These are phyloP conservation scores for Bubalus kerabau DNA, from an alignment of 2,113 vertebrate genomes.

Conservation along the genomic window DNA sequence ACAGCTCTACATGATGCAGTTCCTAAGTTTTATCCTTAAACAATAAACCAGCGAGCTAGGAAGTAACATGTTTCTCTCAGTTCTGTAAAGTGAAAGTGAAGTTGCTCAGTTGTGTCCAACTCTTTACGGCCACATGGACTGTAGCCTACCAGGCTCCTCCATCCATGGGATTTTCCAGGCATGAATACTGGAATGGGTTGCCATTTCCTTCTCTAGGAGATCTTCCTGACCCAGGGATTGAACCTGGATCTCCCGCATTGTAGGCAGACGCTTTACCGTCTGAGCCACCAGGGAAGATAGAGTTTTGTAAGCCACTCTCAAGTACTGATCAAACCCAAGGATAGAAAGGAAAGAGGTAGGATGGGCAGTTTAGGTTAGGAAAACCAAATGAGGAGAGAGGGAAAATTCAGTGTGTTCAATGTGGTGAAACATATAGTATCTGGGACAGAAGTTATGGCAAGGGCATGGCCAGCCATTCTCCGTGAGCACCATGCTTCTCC, in stretches of 20 bases:
- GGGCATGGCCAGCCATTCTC: neutral
- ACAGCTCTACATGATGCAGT: neutral
- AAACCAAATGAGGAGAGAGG: neutral
- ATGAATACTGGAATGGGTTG: too few species aligned
- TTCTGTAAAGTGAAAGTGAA: neutral
- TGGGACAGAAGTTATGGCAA: neutral
- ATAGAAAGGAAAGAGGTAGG: neutral
- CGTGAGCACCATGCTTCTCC: neutral
- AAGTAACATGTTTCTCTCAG: neutral
- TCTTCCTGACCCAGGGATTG: too few species aligned
- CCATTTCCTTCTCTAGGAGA: too few species aligned
- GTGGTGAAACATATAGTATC: fast-evolving
- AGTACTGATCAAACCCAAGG: neutral
- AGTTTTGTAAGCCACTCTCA: neutral
- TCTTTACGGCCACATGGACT: too few species aligned
- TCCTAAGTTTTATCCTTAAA: neutral
- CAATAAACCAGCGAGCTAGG: neutral
- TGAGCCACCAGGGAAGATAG: neutral
- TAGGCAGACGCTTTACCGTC: too few species aligned
- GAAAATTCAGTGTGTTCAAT: neutral
- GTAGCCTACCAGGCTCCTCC: too few species aligned
- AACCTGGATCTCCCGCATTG: too few species aligned
- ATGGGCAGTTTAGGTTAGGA: neutral
- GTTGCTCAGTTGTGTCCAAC: too few species aligned
- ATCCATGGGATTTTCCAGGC: too few species aligned